Evolutionary conservation across 2,888 invertebrate genomes (phyloP).

Genomic region (Heliconius ethilla): DNA sequence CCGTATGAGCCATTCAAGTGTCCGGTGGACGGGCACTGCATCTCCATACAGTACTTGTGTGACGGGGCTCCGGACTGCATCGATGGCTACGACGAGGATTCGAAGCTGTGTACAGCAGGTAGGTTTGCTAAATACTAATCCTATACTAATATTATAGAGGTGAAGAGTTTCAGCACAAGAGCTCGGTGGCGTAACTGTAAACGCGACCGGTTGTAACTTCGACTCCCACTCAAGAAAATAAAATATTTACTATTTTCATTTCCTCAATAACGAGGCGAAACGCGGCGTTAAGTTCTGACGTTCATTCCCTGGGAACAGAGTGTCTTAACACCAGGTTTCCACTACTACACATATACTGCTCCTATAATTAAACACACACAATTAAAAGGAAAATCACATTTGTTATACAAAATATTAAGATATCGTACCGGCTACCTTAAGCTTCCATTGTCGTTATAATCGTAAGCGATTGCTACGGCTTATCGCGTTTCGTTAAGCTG

Average conservation of each 20-base stretch:
- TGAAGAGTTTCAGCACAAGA: too few relatives aligned
- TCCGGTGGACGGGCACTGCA: conserved; percentile 95
- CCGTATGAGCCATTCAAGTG: conserved; percentile 98
- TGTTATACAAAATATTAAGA: neutral
- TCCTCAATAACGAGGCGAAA: neutral
- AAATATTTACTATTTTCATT: neutral
- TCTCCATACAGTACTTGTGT: conserved; percentile 97
- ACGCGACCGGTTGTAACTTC: neutral
- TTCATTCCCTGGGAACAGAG: neutral
- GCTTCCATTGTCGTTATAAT: neutral
- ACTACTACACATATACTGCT: too few relatives aligned
- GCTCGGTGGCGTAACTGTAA: too few relatives aligned
- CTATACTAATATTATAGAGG: too few relatives aligned
- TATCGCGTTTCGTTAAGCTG: neutral
- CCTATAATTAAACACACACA: too few relatives aligned
- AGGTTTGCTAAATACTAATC: conserved; percentile 30
- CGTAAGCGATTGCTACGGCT: neutral
- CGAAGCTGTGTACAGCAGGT: conserved; percentile 97
- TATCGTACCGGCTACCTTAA: neutral
- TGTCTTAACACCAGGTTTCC: neutral
- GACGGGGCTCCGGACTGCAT: conserved; percentile 96
- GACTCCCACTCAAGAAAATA: neutral
- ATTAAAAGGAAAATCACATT: too few relatives aligned
- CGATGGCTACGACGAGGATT: conserved; percentile 97
- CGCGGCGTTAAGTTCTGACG: neutral